A percentile compares a stretch with the other conserved stretches of the same genome.
Conservation (phyloP, 2,113 vertebrate species). For the Tonatia bakeri region DNA sequence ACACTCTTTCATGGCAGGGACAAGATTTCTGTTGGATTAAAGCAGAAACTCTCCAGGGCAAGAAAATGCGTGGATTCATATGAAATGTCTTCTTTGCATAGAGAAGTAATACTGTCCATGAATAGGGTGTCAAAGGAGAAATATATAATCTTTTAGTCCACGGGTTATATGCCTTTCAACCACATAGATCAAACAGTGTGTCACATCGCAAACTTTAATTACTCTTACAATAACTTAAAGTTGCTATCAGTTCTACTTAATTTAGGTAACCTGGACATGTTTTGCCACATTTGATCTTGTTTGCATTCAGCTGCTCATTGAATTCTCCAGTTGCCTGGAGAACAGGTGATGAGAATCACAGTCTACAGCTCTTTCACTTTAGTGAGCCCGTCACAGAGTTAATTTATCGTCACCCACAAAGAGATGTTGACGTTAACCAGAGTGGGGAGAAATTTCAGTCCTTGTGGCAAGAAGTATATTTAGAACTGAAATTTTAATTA, state of each 20-base stretch:
- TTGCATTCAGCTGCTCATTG: slow-evolving; percentile 31
- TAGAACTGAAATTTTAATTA: slow-evolving; percentile 59
- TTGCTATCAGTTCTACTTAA: slow-evolving; percentile 28
- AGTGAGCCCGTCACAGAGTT: slow-evolving; percentile 20
- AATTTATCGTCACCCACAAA: slow-evolving; percentile 44
- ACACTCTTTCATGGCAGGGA: background rate
- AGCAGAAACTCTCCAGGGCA: background rate
- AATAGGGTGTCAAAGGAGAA: background rate
- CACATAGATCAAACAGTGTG: background rate
- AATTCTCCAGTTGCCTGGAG: slow-evolving; percentile 43
- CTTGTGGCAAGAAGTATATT: slow-evolving; percentile 27
- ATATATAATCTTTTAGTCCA: background rate
- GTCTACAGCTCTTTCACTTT: background rate
- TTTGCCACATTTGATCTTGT: slow-evolving; percentile 9
- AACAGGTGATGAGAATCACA: slow-evolving; percentile 6
- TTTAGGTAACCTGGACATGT: background rate
- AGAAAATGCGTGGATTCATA: background rate
- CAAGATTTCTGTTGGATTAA: slow-evolving; percentile 41
- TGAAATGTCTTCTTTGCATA: background rate
- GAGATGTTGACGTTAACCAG: slow-evolving; percentile 42
- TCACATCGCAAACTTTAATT: background rate
- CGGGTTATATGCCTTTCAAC: background rate
- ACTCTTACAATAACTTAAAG: background rate
- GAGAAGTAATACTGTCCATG: background rate
- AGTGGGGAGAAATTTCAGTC: slow-evolving; percentile 57